These are phyloP conservation scores for Neomorphus geoffroyi DNA, from an alignment of 2,797 vertebrate species.

Conservation along the genomic window DNA sequence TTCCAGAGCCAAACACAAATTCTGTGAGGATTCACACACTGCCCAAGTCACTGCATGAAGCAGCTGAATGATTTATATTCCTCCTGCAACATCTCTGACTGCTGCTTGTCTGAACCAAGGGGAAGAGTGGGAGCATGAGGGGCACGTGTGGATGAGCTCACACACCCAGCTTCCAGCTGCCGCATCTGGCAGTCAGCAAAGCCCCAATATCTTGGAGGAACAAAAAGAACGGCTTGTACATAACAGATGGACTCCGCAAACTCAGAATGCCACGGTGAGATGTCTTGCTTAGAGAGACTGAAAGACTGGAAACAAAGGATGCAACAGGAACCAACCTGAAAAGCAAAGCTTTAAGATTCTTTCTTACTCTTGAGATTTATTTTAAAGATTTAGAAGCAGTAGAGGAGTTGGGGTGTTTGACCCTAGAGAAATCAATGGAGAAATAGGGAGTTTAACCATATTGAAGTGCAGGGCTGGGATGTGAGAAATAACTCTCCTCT, in stretches of 20 bases:
- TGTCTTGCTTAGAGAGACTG: neutral
- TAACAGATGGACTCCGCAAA: neutral
- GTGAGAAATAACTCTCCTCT: neutral
- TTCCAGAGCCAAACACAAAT: neutral
- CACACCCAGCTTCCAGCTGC: conserved; percentile 24
- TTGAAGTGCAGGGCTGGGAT: neutral
- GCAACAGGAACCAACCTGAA: neutral
- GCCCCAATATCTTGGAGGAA: neutral
- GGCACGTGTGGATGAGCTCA: conserved; percentile 47
- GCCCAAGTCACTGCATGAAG: neutral
- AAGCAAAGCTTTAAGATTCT: neutral
- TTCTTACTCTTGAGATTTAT: neutral
- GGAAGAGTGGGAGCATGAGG: neutral
- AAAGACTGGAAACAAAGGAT: neutral
- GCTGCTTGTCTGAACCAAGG: neutral
- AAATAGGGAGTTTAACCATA: neutral
- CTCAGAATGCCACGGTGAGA: rapidly evolving
- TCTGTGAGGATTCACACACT: neutral
- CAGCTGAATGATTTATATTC: neutral
- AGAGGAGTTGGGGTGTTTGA: neutral
- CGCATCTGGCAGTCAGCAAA: conserved; percentile 50
- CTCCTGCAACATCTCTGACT: neutral
- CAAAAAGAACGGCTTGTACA: neutral
- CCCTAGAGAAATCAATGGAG: neutral
- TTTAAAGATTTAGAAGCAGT: neutral